Evolutionary conservation across 2,888 invertebrate genomes (phyloP), one percentile per base, ranked within the genome.

Genomic region (Hermaeophaga mercurialis): DNA sequence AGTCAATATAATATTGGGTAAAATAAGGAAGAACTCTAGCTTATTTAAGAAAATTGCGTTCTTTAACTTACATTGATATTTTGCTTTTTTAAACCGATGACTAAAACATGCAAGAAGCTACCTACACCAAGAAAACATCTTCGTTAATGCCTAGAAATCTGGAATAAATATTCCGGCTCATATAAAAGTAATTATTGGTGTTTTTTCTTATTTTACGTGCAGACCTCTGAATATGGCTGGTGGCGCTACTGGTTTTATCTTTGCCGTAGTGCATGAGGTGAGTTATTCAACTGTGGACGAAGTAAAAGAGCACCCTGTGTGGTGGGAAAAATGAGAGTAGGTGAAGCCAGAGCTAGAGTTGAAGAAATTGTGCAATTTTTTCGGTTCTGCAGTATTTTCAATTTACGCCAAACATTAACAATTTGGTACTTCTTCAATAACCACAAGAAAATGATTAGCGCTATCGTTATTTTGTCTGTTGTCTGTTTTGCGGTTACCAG

Each of bases 311-410:
- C 22, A 50, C 49, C 57, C 54, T 24, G 39, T 33, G 19, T 44
- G 54, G 53, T 49, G 58, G 56, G 56, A 56, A 56, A 54, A 52
- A 54, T 43, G 36, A 59, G 54, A 55, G 59, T 59, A 59, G 62
- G 56, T 46, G 52, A 56, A 54, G 19, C 44, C 45, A 52, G 49
- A 54, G 19, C 44, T 41, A 52, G 49, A 57, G 54, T 47, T 28
- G 57, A 47, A 45, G 50, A 56, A 59, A 57, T 62, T 59, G 59
- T 58, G 58, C 52, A 59, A 62, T 59, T 59, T 58, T 52, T 43
- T 46, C 26, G 47, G 45, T 54, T 49, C 52, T 57, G 55, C 46
- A 53, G 52, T 55, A 49, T 50, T 58, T 52, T 58, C 36, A 53
- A 48, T 45, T 39, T 33, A 54, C 50, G 15, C 39, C 33, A 48